A percentile compares a stretch with the other conserved stretches of the same genome.
These are phyloP conservation scores for Spongilla lacustris DNA, from an alignment of 37 sponge, comb jelly and placozoan species.

Conservation along the genomic window DNA sequence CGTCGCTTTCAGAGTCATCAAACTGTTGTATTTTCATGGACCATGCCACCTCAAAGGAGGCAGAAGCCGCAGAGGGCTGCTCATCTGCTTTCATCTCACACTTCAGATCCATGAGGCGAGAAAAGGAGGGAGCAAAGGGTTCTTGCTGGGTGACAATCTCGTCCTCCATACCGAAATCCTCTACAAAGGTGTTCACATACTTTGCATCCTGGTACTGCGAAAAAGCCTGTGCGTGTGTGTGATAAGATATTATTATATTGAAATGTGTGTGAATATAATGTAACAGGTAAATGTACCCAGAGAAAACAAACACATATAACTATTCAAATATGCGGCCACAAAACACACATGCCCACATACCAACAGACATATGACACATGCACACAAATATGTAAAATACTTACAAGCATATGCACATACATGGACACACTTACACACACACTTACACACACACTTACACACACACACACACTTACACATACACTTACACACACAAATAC, in stretches of 20 bases:
- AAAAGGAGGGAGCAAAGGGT: conserved; percentile 40
- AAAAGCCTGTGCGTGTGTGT: conserved; percentile 41
- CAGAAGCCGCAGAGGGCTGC: conserved; percentile 11
- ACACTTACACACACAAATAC: no score
- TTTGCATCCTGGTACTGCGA: conserved; percentile 63
- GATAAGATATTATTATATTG: no score
- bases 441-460: neutral
- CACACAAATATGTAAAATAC: no score
- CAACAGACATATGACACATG: no score
- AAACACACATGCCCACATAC: no score
- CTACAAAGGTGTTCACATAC: conserved; percentile 47
- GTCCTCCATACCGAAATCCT: conserved; percentile 75
- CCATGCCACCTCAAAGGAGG: conserved; percentile 66
- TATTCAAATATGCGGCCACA: no score
- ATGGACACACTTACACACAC: neutral
- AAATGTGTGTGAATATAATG: neutral
- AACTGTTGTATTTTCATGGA: conserved; percentile 71
- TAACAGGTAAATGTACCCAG: neutral
- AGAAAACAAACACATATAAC: no score
- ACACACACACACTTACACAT: no score
- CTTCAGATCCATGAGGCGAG: conserved; percentile 37
- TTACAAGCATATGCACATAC: neutral
- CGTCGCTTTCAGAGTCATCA: conserved; percentile 61
- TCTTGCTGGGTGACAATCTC: conserved; percentile 38
- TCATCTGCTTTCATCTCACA: conserved; percentile 50